phyloP scores from a whole-genome alignment of 2,113 vertebrate species.

The Tenebrosternarchus preto region DNA sequence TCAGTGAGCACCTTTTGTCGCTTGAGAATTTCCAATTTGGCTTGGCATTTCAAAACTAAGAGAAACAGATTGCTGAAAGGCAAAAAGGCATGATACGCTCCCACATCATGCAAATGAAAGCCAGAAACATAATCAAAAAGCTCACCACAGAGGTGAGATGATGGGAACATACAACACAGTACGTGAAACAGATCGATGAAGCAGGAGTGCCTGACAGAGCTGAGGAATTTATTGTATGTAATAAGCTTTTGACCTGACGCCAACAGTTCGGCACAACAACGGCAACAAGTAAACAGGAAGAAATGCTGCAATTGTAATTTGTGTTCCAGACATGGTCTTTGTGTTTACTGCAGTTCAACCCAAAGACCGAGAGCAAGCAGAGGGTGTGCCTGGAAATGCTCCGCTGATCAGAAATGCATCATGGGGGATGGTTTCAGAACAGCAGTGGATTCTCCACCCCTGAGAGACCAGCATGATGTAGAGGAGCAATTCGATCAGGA shows the following conservation, averaged over 20 bases:
- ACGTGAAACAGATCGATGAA: background rate
- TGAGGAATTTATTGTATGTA: background rate
- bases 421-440: background rate
- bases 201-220: background rate
- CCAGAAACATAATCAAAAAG: constrained; percentile 28
- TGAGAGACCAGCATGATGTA: background rate
- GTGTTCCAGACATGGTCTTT: no score
- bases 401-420: background rate
- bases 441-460: no score
- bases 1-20: background rate
- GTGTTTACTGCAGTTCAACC: no score
- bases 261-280: background rate
- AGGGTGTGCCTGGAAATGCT: background rate
- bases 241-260: background rate
- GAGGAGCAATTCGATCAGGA: background rate
- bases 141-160: background rate
- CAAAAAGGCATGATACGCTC: constrained; percentile 14
- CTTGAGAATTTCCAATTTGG: constrained; percentile 12
- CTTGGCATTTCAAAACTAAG: constrained; percentile 23
- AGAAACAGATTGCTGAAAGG: constrained; percentile 23
- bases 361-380: no score
- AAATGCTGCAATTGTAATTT: background rate
- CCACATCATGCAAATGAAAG: background rate
- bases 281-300: background rate
- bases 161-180: background rate